phyloP scores from a whole-genome alignment of 2,888 invertebrate species.

The Epinotia demarniana region DNA sequence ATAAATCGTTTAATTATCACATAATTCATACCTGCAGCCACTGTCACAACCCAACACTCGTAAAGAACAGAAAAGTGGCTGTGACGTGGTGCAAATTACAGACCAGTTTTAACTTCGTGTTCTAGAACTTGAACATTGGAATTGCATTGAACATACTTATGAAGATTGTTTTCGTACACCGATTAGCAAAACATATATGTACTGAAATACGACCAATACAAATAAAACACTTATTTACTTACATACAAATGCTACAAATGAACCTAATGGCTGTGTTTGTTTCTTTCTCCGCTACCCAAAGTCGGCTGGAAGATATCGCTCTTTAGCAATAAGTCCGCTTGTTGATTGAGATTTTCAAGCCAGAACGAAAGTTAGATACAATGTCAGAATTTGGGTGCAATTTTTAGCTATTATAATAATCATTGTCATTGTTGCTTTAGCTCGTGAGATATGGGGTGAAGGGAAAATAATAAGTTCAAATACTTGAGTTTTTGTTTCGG shows the following conservation, averaged over 20 bases:
- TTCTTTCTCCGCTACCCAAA: no score
- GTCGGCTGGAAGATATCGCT: no score
- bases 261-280: no score
- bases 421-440: not conserved
- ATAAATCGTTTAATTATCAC: conserved; percentile 44
- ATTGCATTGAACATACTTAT: not conserved
- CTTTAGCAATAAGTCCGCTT: no score
- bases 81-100: conserved; percentile 11
- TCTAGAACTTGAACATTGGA: conserved; percentile 15
- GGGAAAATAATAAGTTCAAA: not conserved
- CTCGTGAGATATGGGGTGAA: not conserved
- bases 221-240: no score
- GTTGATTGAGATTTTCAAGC: not conserved
- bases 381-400: not conserved
- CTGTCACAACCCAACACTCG: conserved; percentile 38
- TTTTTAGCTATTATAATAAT: not conserved
- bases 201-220: no score
- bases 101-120: conserved; percentile 22
- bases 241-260: no score
- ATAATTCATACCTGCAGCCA: conserved; percentile 37
- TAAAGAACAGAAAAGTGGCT: conserved; percentile 24
- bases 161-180: no score
- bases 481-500: not conserved
- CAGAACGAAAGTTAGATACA: not conserved
- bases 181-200: no score